A percentile compares a stretch with the other conserved stretches of the same genome.
Conservation (phyloP, 2,113 vertebrate species). For the Scartelaos histophorus region DNA sequence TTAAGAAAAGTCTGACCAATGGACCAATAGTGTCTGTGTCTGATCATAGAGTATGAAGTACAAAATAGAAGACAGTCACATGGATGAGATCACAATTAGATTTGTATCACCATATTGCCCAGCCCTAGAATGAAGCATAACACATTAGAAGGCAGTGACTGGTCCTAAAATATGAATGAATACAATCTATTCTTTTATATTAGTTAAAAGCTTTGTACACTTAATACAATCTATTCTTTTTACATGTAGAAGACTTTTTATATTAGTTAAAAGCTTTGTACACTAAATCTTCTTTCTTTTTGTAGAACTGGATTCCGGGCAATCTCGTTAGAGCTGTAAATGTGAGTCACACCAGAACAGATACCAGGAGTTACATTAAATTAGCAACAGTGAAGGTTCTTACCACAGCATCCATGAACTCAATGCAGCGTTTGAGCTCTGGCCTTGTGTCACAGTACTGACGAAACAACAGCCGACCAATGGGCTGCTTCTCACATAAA, state of each 20-base stretch:
- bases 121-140: too few relatives aligned
- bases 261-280: background rate
- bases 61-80: too few relatives aligned
- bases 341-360: constrained; percentile 23
- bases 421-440: constrained; percentile 82
- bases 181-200: too few relatives aligned
- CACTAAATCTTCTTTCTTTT: background rate
- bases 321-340: constrained; percentile 17
- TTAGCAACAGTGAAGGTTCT: constrained; percentile 50
- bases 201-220: background rate
- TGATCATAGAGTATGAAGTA: too few relatives aligned
- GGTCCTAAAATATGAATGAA: too few relatives aligned
- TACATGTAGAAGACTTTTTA: too few relatives aligned
- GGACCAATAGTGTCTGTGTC: too few relatives aligned
- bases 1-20: too few relatives aligned
- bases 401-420: constrained; percentile 92
- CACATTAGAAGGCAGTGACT: too few relatives aligned
- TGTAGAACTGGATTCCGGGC: constrained; percentile 6
- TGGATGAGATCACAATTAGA: too few relatives aligned
- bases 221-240: background rate
- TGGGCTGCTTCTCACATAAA: constrained; percentile 90
- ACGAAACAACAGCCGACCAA: constrained; percentile 89
- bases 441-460: constrained; percentile 87
- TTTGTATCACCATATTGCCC: too few relatives aligned
- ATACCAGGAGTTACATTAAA: background rate